Conservation (phyloP, 2,113 vertebrate genomes). For the Poicephalus gulielmi region DNA sequence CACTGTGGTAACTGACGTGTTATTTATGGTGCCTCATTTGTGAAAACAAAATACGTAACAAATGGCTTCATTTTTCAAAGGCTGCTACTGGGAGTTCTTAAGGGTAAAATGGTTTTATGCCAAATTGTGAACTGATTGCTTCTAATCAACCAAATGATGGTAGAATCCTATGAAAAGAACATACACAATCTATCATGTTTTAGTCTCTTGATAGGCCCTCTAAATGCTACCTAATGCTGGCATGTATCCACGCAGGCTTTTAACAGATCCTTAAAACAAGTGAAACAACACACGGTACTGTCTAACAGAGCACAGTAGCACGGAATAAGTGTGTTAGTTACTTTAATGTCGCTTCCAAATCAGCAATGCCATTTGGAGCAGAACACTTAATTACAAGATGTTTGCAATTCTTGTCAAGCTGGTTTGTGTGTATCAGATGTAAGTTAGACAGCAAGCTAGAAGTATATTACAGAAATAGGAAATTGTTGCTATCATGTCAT, state of each 20-base stretch:
- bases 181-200: conserved; percentile 6
- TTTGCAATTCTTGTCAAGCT: conserved; percentile 37
- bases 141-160: conserved; percentile 56
- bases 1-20: conserved; percentile 14
- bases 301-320: background rate
- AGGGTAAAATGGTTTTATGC: background rate
- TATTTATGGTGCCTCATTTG: conserved; percentile 53
- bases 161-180: background rate
- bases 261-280: background rate
- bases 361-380: conserved; percentile 34
- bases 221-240: background rate
- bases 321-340: background rate
- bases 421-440: background rate
- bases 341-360: conserved; percentile 1
- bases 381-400: conserved; percentile 37
- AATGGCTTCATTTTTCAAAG: conserved; percentile 45
- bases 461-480: background rate
- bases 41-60: background rate
- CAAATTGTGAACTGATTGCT: conserved; percentile 57
- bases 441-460: conserved; percentile 14
- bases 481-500: background rate
- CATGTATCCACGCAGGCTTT: background rate
- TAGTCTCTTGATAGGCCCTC: background rate
- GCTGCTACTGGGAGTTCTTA: background rate
- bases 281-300: background rate